Evolutionary conservation across 2,888 invertebrate species (phyloP).

Genomic region (Chelonus formosanus): DNA sequence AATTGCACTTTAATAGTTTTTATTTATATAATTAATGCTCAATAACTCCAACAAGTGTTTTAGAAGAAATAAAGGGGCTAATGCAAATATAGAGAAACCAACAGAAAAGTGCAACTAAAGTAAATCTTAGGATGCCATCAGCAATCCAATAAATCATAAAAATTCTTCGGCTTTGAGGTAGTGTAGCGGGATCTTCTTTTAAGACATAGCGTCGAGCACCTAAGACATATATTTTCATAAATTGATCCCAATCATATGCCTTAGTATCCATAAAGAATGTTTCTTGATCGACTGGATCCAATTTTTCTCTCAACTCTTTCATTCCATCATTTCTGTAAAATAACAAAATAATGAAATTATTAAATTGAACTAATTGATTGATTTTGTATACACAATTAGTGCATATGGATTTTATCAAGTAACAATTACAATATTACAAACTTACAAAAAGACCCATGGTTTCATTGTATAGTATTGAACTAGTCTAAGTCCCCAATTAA

Average conservation of each 20-base stretch:
- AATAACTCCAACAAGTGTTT: conserved; percentile 37
- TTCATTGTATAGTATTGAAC: conserved; percentile 84
- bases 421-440: neutral
- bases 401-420: no score
- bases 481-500: conserved; percentile 71
- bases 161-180: conserved; percentile 76
- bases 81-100: conserved; percentile 51
- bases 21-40: conserved; percentile 16
- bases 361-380: neutral
- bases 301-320: conserved; percentile 44
- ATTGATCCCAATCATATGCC: conserved; percentile 72
- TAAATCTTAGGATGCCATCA: conserved; percentile 48
- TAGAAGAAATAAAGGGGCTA: conserved; percentile 38
- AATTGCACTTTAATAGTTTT: no score
- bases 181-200: conserved; percentile 80
- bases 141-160: conserved; percentile 60
- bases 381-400: no score
- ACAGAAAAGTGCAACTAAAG: conserved; percentile 41
- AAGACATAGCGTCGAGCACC: conserved; percentile 86
- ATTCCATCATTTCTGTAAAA: conserved; percentile 52
- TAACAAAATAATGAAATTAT: no score
- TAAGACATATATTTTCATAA: conserved; percentile 76
- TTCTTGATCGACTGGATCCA: conserved; percentile 60
- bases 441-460: conserved; percentile 77
- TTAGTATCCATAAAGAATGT: conserved; percentile 66